Base-by-base conservation (phyloP, 2,797 vertebrate genomes). In the Chelidonichthys spinosus region DNA sequence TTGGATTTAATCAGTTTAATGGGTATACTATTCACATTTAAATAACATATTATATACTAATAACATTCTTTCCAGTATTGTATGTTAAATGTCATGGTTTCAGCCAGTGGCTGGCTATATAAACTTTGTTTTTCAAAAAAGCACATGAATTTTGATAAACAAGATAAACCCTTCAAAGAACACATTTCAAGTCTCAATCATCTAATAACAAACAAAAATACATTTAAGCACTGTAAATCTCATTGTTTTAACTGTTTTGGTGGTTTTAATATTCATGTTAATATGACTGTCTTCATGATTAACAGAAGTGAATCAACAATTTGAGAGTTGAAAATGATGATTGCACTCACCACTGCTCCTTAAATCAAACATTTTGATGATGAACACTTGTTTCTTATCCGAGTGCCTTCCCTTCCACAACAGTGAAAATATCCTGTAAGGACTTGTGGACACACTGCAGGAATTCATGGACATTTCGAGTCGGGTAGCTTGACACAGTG, bases 371-470 rank as follows among this genome's bases (percentile, higher is more conserved):
- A 17, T 3, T 53, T 25, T 25, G 7, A 55, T 9, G 2, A 15
- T 7, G n/a, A 5, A 14, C 7, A 4, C 11, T 7, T 25, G 25
- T 25, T 25, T 25, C 15, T 75, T 83, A 89, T 64, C 70, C 32
- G 44, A 97, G 88, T 18, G 95, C 77, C 78, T 95, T 96, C 39
- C 96, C 96, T 67, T 97, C 96, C 77, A 99, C 78, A 68, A 96
- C 93, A 56, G 89, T 92, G 69, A 98, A 99, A 78, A 99, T 98
- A 82, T 97, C 97, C 64, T 97, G 96, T 64, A 99, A 86, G 54
- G 97, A 95, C 84, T 97, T 96, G 75, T 96, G 62, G 50, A 97
- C 88, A 69, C 97, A 98, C 69, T 93, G 93, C 50, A 99, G 91
- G 90, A 97, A 99, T 81, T 97, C 96, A 1, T 90, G 89, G 63